phyloP scores from a whole-genome alignment of 2,113 vertebrate genomes.

The Proteles cristata region DNA sequence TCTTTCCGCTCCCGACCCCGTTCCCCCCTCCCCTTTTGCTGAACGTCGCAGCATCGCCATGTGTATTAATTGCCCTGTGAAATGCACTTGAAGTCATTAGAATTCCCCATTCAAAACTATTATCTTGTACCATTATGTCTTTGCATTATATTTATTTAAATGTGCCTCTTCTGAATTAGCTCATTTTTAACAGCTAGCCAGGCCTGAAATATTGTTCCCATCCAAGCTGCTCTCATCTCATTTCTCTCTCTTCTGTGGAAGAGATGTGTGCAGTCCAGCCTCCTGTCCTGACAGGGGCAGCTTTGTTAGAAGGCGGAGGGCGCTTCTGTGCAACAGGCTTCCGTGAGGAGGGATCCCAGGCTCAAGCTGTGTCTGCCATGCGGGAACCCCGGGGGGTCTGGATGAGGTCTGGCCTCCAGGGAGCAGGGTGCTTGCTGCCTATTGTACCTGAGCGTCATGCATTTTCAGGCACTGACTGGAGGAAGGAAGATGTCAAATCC shows the following conservation, averaged over 20 bases:
- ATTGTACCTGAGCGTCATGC: neutral
- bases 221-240: constrained; percentile 82
- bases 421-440: neutral
- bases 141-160: constrained; percentile 91
- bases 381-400: neutral
- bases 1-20: constrained; percentile 65
- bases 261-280: constrained; percentile 18
- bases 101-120: constrained; percentile 90
- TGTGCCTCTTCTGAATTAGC: constrained; percentile 87
- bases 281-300: constrained; percentile 18
- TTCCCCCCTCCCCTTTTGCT: constrained; percentile 76
- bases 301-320: constrained; percentile 24
- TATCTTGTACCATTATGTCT: constrained; percentile 89
- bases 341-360: neutral
- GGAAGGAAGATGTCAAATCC: neutral
- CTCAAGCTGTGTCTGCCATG: neutral
- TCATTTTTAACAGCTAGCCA: constrained; percentile 89
- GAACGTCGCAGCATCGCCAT: constrained; percentile 81
- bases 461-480: neutral
- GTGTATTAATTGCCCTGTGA: constrained; percentile 89
- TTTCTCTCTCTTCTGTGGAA: constrained; percentile 69
- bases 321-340: neutral
- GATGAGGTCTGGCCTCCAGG: neutral
- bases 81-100: constrained; percentile 89
- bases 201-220: constrained; percentile 86